phyloP scores from a whole-genome alignment of 2,113 vertebrate species.

The Psophia crepitans region DNA sequence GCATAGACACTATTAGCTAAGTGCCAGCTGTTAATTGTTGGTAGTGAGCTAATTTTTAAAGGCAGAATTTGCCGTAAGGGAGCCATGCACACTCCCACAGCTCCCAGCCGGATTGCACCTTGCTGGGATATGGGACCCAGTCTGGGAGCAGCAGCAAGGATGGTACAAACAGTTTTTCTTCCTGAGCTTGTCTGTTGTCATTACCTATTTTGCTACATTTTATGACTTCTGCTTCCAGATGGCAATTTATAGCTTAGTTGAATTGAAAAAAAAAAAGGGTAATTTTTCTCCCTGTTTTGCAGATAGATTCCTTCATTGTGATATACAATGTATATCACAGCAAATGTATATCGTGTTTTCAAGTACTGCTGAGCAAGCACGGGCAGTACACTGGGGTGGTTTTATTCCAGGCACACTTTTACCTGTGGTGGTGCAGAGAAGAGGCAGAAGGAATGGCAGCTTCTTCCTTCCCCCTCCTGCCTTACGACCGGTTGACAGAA shows the following conservation, averaged over 20 bases:
- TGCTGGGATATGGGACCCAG: background rate
- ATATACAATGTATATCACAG: background rate
- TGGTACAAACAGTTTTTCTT: background rate
- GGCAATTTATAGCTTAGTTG: background rate
- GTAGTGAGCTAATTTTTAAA: conserved; percentile 3
- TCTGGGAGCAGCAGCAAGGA: fast-evolving
- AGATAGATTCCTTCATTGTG: background rate
- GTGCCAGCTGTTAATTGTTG: background rate
- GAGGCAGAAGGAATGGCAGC: background rate
- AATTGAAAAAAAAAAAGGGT: background rate
- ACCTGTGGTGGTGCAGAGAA: background rate
- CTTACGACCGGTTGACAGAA: background rate
- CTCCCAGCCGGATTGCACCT: background rate
- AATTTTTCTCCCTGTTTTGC: background rate
- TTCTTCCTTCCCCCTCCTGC: background rate
- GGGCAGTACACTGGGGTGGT: background rate
- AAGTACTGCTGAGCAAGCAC: background rate
- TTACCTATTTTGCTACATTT: background rate
- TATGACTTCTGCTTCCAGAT: background rate
- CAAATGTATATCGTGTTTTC: background rate
- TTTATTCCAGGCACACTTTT: background rate
- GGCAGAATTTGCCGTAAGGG: background rate
- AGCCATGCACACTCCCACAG: background rate
- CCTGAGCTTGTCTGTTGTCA: background rate
- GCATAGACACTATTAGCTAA: background rate